Percentiles rank a stretch among this genome's conserved stretches.
phyloP scores from a whole-genome alignment of 1,140 invertebrate species.

The Drosophila repletoides region DNA sequence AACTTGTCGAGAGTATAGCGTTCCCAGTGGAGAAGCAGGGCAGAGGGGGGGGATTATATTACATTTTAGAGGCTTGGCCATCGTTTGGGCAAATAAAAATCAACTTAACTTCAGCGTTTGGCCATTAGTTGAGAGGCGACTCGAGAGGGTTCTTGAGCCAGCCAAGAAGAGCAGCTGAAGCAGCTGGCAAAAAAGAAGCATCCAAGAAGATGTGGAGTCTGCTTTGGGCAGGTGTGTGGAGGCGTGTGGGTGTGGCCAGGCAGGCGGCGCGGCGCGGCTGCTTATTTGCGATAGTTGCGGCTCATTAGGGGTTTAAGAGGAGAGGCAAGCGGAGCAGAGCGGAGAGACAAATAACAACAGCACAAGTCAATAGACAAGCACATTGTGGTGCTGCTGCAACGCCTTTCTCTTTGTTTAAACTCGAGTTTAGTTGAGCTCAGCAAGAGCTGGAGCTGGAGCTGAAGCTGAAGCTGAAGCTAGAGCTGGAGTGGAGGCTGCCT shows the following conservation, averaged over 20 bases:
- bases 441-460: conserved; percentile 13
- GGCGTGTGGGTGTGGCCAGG: conserved; percentile 47
- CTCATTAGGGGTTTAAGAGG: conserved; percentile 56
- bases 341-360: conserved; percentile 5
- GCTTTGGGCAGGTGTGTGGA: conserved; percentile 34
- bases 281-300: conserved; percentile 65
- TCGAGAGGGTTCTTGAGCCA: conserved; percentile 12
- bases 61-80: conserved; percentile 44
- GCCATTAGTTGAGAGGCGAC: conserved; percentile 20
- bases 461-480: not conserved
- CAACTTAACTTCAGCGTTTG: conserved; percentile 21
- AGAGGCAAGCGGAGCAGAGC: conserved; percentile 1
- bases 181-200: not conserved
- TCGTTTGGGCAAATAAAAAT: conserved; percentile 41
- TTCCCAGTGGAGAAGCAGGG: not conserved
- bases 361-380: conserved; percentile 9
- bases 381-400: conserved; percentile 48
- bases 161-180: not conserved
- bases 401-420: conserved; percentile 69
- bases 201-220: not conserved
- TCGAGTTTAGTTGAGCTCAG: conserved; percentile 6
- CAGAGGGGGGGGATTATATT: not conserved
- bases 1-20: conserved; percentile 25
- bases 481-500: conserved; percentile 3
- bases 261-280: conserved; percentile 44